Evolutionary conservation across 1,140 invertebrate species (phyloP).

Genomic region (Pseudomyrmex cubaensis): DNA sequence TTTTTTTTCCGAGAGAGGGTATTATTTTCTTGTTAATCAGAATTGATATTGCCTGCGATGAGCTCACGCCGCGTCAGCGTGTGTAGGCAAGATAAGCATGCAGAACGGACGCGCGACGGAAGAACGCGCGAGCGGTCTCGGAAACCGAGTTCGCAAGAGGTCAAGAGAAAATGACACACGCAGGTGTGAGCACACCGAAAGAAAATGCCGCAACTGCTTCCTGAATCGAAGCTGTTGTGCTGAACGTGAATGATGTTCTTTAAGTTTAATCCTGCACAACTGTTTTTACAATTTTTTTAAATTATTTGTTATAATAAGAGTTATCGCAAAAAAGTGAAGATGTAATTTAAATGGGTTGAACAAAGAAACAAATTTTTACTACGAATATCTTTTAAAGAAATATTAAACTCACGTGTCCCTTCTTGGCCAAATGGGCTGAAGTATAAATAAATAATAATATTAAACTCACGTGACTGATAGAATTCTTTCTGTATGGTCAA

Average conservation of each 20-base stretch:
- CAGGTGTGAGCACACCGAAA: slow-evolving; percentile 35
- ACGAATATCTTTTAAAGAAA: neutral
- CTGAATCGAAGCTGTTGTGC: neutral
- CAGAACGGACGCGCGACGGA: neutral
- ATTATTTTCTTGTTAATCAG: slow-evolving; percentile 53
- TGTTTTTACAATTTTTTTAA: too few species aligned
- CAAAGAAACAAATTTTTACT: neutral
- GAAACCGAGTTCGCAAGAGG: slow-evolving; percentile 66
- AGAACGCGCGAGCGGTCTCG: slow-evolving; percentile 42
- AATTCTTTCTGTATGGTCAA: neutral
- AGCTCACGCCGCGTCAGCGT: slow-evolving; percentile 41
- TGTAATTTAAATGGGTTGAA: neutral
- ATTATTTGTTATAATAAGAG: too few species aligned
- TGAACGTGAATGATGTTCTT: neutral
- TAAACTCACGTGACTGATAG: neutral
- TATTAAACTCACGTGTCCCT: neutral
- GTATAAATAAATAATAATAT: too few species aligned
- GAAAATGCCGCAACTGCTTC: slow-evolving; percentile 45
- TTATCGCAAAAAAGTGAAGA: too few species aligned
- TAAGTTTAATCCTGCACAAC: too few species aligned
- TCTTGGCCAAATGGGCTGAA: too few species aligned
- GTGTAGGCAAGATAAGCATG: slow-evolving; percentile 33
- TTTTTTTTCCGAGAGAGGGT: neutral
- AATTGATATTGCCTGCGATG: slow-evolving; percentile 35
- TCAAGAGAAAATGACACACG: slow-evolving; percentile 72